Conservation (phyloP, 2,888 invertebrate species). For the Amorpha juglandis region DNA sequence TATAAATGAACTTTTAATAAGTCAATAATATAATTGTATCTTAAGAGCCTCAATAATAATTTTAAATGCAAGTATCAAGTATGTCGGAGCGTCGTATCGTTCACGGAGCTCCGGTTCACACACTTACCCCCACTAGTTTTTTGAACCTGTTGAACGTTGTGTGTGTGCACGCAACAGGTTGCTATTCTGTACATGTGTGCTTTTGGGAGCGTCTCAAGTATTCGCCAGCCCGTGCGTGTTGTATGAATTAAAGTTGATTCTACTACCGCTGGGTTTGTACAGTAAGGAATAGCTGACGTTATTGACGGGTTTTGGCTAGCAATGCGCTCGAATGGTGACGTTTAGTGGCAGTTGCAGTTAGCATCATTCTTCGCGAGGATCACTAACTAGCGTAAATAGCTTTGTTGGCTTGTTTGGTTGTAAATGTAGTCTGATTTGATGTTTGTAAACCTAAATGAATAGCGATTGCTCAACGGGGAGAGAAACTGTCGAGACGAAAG, state of each 20-base stretch:
- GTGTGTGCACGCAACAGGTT: conserved; percentile 46
- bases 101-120: conserved; percentile 61
- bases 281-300: too few species aligned
- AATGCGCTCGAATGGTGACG: not conserved
- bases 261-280: not conserved
- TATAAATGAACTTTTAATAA: too few species aligned
- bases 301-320: not conserved
- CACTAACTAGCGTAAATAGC: too few species aligned
- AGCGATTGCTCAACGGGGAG: too few species aligned
- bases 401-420: too few species aligned
- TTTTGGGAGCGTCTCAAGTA: conserved; percentile 44
- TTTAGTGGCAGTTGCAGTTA: not conserved
- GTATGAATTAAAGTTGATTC: conserved; percentile 13
- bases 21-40: too few species aligned
- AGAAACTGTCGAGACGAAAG: too few species aligned
- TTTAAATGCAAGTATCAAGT: conserved; percentile 52
- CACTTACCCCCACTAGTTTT: conserved; percentile 58
- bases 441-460: too few species aligned
- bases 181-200: conserved; percentile 40
- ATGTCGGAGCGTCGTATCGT: conserved; percentile 36
- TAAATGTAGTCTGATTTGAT: too few species aligned
- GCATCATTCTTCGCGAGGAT: too few species aligned
- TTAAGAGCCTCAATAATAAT: too few species aligned
- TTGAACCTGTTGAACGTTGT: conserved; percentile 60
- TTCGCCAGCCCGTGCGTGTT: conserved; percentile 26